Conservation (phyloP, 2,113 vertebrate genomes). For the Furnarius figulus region DNA sequence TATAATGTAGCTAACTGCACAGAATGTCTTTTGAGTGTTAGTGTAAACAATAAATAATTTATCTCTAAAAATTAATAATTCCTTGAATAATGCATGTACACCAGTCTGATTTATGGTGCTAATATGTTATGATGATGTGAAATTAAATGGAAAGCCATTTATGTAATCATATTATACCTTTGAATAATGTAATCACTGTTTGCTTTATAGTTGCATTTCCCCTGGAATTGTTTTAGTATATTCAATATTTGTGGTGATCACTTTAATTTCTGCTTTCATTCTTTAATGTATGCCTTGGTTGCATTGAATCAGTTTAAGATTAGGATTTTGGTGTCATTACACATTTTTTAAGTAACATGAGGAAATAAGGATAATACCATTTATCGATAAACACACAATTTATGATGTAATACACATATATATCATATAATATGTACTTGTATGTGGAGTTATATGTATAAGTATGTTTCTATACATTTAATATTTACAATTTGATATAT, state of each 20-base stretch:
- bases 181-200: not conserved
- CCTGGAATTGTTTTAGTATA: not conserved
- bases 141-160: conserved; percentile 9
- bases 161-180: not conserved
- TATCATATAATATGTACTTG: not conserved
- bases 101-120: not conserved
- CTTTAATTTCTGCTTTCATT: not conserved
- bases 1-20: not conserved
- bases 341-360: not conserved
- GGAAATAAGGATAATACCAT: not conserved
- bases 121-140: not conserved
- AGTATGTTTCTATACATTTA: not conserved
- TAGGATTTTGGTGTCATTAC: not conserved
- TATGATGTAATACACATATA: not conserved
- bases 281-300: not conserved
- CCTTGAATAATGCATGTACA: not conserved
- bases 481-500: not conserved
- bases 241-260: not conserved
- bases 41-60: not conserved
- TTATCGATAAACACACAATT: not conserved
- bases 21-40: not conserved
- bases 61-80: not conserved
- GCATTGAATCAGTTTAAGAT: not conserved
- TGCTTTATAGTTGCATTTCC: conserved; percentile 6
- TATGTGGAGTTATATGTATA: not conserved